Conservation (phyloP, 2,888 invertebrate species). For the Acrobeloides nanus region DNA sequence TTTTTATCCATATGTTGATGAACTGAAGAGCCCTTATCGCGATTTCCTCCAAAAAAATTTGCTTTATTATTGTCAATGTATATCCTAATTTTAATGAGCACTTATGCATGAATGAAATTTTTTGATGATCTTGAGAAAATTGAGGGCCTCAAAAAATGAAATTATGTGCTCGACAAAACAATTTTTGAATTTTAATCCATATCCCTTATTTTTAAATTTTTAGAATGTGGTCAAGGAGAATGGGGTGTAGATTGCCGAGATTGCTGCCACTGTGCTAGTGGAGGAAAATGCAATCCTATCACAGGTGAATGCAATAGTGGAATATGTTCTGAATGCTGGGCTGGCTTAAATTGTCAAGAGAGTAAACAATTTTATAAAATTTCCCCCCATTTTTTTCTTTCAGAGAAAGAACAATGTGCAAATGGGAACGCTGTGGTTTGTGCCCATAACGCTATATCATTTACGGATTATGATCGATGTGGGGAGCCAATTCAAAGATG, state of each 20-base stretch:
- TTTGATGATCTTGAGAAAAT: too few relatives aligned
- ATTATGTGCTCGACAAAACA: too few relatives aligned
- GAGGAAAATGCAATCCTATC: slow-evolving; percentile 37
- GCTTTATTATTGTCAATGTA: too few relatives aligned
- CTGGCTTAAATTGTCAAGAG: slow-evolving; percentile 38
- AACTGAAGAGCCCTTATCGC: too few relatives aligned
- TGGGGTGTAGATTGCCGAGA: slow-evolving; percentile 51
- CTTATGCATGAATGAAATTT: too few relatives aligned
- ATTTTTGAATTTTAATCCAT: not conserved
- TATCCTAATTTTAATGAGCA: too few relatives aligned
- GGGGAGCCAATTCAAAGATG: slow-evolving; percentile 48
- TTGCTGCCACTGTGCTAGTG: slow-evolving; percentile 52
- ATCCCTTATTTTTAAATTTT: slow-evolving; percentile 6
- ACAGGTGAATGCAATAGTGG: slow-evolving; percentile 43
- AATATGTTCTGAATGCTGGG: slow-evolving; percentile 46
- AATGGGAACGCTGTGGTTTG: slow-evolving; percentile 20
- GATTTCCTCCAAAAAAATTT: too few relatives aligned
- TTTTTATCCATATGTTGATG: too few relatives aligned
- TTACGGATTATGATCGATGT: slow-evolving; percentile 46
- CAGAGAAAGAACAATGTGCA: not conserved
- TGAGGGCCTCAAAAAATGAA: too few relatives aligned
- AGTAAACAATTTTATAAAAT: slow-evolving; percentile 24
- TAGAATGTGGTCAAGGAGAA: slow-evolving; percentile 46
- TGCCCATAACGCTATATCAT: slow-evolving; percentile 49
- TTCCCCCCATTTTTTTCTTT: slow-evolving; percentile 2